Evolutionary conservation across 2,113 vertebrate genomes (phyloP).

Genomic region (Pipra filicauda): DNA sequence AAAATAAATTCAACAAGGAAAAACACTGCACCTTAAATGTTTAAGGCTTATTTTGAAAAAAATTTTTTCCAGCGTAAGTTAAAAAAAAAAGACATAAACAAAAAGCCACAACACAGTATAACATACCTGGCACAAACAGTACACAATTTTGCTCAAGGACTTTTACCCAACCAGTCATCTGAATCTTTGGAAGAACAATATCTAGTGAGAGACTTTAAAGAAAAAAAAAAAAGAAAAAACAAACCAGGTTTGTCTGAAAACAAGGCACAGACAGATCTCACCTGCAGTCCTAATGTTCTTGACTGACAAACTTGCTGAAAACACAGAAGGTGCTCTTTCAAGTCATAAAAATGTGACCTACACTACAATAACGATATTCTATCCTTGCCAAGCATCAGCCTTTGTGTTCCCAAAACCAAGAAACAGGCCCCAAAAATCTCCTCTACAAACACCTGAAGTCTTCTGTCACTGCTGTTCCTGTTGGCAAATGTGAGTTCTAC

Average conservation of each 20-base stretch:
- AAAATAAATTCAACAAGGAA: background rate
- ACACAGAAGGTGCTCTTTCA: accelerated
- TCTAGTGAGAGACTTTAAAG: background rate
- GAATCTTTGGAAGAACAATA: conserved; percentile 41
- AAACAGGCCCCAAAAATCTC: background rate
- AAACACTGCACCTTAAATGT: background rate
- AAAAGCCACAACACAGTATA: background rate
- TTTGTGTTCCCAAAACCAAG: background rate
- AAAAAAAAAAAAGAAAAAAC: background rate
- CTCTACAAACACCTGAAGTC: background rate
- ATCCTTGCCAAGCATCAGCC: background rate
- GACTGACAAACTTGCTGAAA: background rate
- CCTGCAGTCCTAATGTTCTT: background rate
- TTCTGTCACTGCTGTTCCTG: background rate
- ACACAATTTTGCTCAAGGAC: conserved; percentile 22
- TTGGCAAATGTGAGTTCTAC: background rate
- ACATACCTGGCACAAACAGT: conserved; percentile 68
- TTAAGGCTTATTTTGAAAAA: conserved; percentile 9
- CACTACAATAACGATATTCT: background rate
- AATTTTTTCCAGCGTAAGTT: background rate
- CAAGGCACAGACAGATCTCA: background rate
- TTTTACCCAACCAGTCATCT: conserved; percentile 21
- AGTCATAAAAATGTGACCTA: background rate
- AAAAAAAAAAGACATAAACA: background rate
- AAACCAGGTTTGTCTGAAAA: conserved; percentile 25